Conservation (phyloP, 2,113 vertebrate genomes). For the Orientallactaga bullata region DNA sequence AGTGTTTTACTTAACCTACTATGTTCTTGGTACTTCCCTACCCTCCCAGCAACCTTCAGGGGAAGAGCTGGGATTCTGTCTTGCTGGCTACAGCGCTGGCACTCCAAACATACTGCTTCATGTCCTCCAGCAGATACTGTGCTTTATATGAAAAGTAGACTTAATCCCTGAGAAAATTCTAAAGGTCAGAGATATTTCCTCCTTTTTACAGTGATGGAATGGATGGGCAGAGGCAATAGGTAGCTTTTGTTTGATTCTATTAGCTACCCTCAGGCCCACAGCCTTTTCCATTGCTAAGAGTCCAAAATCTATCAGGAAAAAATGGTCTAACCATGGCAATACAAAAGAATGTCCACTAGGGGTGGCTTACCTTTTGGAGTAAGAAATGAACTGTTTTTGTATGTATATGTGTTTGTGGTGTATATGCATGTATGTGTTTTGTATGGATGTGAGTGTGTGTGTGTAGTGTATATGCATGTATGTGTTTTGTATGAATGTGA, state of each 20-base stretch:
- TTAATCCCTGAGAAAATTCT: neutral
- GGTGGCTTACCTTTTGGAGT: neutral
- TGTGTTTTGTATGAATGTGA: no score
- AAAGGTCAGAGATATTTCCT: neutral
- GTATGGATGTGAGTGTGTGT: no score
- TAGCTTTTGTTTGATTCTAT: neutral
- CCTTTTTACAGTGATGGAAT: neutral
- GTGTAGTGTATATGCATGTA: no score
- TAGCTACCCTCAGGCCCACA: neutral
- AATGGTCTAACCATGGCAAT: neutral
- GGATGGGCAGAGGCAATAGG: neutral
- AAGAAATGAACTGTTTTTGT: neutral
- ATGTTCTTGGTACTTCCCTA: neutral
- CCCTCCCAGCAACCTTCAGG: fast-evolving
- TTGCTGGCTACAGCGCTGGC: no score
- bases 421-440: no score
- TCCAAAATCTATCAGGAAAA: neutral
- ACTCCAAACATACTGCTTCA: neutral
- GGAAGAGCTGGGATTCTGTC: neutral
- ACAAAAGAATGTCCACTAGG: neutral
- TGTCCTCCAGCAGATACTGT: neutral
- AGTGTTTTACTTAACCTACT: neutral
- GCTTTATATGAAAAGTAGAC: neutral
- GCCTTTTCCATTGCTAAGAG: neutral
- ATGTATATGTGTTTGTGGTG: no score